Evolutionary conservation across 2,888 invertebrate genomes (phyloP).

Genomic region (Drosophila picticornis): DNA sequence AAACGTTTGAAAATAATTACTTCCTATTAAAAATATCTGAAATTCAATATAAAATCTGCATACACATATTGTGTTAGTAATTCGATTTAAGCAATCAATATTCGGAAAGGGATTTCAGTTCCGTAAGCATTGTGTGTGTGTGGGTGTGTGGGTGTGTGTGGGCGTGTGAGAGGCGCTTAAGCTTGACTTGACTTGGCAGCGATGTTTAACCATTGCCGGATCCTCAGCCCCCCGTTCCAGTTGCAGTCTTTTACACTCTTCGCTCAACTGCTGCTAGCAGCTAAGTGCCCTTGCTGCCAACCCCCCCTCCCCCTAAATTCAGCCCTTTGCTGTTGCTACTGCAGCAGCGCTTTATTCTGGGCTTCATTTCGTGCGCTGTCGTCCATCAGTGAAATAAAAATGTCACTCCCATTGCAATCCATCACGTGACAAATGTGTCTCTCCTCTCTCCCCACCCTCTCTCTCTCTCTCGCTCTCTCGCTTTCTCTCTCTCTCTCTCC

Average conservation of each 20-base stretch:
- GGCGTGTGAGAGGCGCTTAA: constrained; percentile 24
- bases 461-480: constrained; percentile 26
- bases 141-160: not conserved
- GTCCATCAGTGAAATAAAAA: constrained; percentile 85
- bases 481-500: constrained; percentile 25
- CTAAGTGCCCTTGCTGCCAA: constrained; percentile 11
- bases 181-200: constrained; percentile 37
- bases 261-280: not conserved
- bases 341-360: constrained; percentile 31
- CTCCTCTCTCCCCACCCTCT: too few relatives aligned
- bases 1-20: not conserved
- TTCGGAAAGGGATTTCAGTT: not conserved
- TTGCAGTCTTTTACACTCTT: not conserved
- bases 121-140: not conserved
- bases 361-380: constrained; percentile 77
- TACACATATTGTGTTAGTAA: not conserved
- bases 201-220: constrained; percentile 1
- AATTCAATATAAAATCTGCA: not conserved
- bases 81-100: constrained; percentile 1
- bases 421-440: constrained; percentile 84
- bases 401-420: constrained; percentile 85
- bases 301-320: too few relatives aligned
- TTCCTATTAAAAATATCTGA: not conserved
- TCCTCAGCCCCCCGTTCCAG: not conserved
- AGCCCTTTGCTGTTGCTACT: not conserved